Evolutionary conservation across 2,888 invertebrate genomes (phyloP), one percentile per base, ranked within the genome.

Genomic region (Exephanes ischioxanthus): DNA sequence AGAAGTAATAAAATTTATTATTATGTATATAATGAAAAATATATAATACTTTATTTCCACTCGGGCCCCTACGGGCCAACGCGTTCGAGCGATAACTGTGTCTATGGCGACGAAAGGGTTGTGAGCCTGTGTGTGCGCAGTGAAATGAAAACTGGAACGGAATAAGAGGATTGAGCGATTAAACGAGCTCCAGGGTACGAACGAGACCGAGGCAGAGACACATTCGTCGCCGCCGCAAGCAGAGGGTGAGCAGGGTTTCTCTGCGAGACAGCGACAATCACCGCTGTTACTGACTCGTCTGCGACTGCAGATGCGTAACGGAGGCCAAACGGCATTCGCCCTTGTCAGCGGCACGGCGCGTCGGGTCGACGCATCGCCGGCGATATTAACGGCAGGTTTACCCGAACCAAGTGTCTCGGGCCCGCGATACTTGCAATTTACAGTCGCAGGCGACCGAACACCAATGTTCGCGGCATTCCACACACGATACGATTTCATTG

Each of bases 81-180:
- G 48, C 53, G 51, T 55, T 22, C 73, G 55, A 45, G 16, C 68
- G 80, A 9, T 16, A 80, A 48, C 79, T 67, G 76, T 80, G 77
- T 77, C 72, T 5, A 61, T 51, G 48, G 66, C 26, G 5, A 51
- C 58, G 55, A 55, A 83, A 88, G 88, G 88, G 85, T 19, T n/a
- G 53, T 7, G 53, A 16, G 53, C 6, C 6, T 16, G 9, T 19
- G 55, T 83, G 83, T 87, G 68, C 80, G 63, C 48, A 22, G 33
- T 9, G 72, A 53, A 58, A 78, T 61, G 73, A 58, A 67, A 53
- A 70, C 11, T 53, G 48, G 67, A 77, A 80, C 71, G 55, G 61
- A 45, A 77, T 71, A 72, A 72, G 61, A 61, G 73, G 67, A 82
- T 84, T 51, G 55, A 58, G 37, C 33, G 77, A 81, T 83, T 83